These are phyloP conservation scores for Synergus gifuensis DNA, from an alignment of 2,888 invertebrate genomes.

Conservation along the genomic window DNA sequence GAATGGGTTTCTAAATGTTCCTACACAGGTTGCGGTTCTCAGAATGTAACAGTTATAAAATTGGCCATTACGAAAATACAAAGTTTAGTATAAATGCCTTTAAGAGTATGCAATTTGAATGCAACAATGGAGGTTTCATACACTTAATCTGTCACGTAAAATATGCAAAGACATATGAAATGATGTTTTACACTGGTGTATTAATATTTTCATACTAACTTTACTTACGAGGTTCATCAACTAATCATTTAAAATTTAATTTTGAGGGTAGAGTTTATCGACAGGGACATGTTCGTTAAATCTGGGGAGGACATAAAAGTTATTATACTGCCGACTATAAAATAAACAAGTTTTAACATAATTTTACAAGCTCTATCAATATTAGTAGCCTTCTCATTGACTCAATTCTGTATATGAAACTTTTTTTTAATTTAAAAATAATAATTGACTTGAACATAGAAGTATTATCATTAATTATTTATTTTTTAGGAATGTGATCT, in stretches of 20 bases:
- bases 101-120: background rate
- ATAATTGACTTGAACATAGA: too few species aligned
- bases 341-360: background rate
- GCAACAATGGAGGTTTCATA: background rate
- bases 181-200: background rate
- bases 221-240: background rate
- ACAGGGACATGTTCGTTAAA: background rate
- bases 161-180: background rate
- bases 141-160: background rate
- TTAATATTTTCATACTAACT: background rate
- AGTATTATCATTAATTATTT: too few species aligned
- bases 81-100: background rate
- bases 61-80: background rate
- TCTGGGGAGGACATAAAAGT: background rate
- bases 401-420: background rate
- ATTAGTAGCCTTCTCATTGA: background rate
- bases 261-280: background rate
- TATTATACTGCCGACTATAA: background rate
- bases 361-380: background rate
- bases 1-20: conserved; percentile 12
- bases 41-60: background rate
- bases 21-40: conserved; percentile 12
- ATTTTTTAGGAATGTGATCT: too few species aligned
- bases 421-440: too few species aligned
- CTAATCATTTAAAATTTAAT: background rate